Evolutionary conservation across 2,113 vertebrate genomes (phyloP), one percentile per base, ranked within the genome.

Genomic region (Nycticryphes semicollaris): DNA sequence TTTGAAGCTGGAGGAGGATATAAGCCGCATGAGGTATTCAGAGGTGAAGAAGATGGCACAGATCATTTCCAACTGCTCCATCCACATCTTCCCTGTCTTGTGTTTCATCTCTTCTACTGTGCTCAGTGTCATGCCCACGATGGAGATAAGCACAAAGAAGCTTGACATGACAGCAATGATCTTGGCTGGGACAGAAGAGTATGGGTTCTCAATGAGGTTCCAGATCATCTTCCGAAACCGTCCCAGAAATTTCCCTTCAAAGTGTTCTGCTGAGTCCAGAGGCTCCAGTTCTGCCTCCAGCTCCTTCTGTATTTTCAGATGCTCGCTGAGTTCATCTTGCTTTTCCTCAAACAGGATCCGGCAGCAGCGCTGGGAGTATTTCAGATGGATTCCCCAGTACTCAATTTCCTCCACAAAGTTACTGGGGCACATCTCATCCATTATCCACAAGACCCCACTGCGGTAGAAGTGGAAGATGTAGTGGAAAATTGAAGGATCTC

Each of bases 391-490:
- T 7, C 98, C 99, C 98, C 98, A 99, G 96, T 99, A 99, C 25
- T 98, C 97, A 0, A 99, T 98, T 96, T 99, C 98, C 89, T 99
- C 98, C 92, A 98, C 95, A 17, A 98, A 99, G 94, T 98, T 98
- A 59, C 98, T 96, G 19, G 98, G 98, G 78, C 98, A 99, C 93
- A 99, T 91, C 84, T 98, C 98, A 11, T 96, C 96, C 96, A 98
- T 97, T 41, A 99, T 53, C 98, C 98, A 98, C 69, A 99, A 93
- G 45, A 99, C 97, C 5, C 98, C 98, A 13, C 98, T 99, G 93
- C 97, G 97, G 84, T 99, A 99, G 92, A 99, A 99, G 85, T 98
- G 98, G 93, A 99, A 99, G 84, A 99, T 97, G 89, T 99, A 98
- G 93, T 98, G 98, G 96, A 99, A 99, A 89, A 99, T 98, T 1